Percentiles rank a stretch among this genome's conserved stretches.
These are phyloP conservation scores for Dynastes tityus DNA, from an alignment of 2,888 invertebrate genomes.

Conservation along the genomic window DNA sequence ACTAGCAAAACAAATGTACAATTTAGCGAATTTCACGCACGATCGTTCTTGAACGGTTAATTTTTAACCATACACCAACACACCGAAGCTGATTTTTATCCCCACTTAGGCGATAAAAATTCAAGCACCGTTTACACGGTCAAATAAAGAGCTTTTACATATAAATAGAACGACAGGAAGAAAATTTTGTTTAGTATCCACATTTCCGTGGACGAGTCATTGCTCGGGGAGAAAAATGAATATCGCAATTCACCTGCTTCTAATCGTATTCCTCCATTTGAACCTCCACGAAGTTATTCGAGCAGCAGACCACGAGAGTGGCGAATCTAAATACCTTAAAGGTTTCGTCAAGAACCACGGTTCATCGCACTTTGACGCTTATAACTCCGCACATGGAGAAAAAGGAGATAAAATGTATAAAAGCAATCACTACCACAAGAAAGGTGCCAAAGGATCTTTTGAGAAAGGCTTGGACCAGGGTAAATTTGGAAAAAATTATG, in stretches of 20 bases:
- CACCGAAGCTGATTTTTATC: slow-evolving; percentile 1
- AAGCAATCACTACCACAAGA: slow-evolving; percentile 62
- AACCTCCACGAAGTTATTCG: slow-evolving; percentile 60
- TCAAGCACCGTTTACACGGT: not conserved
- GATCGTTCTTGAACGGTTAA: not conserved
- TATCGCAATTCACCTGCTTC: not conserved
- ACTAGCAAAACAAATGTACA: not conserved
- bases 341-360: slow-evolving; percentile 80
- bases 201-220: slow-evolving; percentile 5
- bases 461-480: slow-evolving; percentile 27
- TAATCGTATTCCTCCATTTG: slow-evolving; percentile 4
- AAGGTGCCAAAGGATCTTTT: slow-evolving; percentile 13
- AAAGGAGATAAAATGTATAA: slow-evolving; percentile 87
- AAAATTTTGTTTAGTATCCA: slow-evolving; percentile 14
- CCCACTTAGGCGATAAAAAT: slow-evolving; percentile 20
- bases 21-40: not conserved
- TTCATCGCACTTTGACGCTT: slow-evolving; percentile 78
- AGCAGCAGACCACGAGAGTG: slow-evolving; percentile 51
- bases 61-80: not conserved
- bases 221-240: slow-evolving; percentile 18
- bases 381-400: slow-evolving; percentile 81
- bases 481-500: slow-evolving; percentile 8
- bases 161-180: slow-evolving; percentile 38
- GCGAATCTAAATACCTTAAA: slow-evolving; percentile 69
- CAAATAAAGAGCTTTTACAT: not conserved